phyloP scores from a whole-genome alignment of 2,113 vertebrate species.

The Xenopus laevis region DNA sequence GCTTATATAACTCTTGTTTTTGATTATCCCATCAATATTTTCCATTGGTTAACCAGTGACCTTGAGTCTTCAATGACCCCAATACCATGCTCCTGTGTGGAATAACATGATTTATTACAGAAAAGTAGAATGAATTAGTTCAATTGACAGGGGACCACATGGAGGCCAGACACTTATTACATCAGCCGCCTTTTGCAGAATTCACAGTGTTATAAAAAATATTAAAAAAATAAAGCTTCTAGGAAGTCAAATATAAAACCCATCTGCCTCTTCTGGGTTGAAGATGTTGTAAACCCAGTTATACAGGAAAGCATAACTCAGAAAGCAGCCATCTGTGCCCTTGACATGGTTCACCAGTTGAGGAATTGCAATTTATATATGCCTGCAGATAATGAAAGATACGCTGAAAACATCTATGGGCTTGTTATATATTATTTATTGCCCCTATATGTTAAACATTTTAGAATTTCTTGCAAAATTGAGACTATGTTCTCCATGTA shows the following conservation, averaged over 20 bases:
- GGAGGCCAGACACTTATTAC: constrained; percentile 30
- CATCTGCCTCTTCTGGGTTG: constrained; percentile 12
- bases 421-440: not conserved
- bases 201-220: constrained; percentile 26
- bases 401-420: not conserved
- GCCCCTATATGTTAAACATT: not conserved
- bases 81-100: constrained; percentile 4
- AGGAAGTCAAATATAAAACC: constrained; percentile 33
- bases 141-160: constrained; percentile 33
- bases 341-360: constrained; percentile 4
- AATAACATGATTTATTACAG: constrained; percentile 41
- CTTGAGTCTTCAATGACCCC: constrained; percentile 16
- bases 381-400: not conserved
- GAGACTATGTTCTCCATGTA: too few species aligned
- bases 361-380: not conserved
- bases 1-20: too few species aligned
- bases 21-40: not conserved
- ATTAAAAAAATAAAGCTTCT: constrained; percentile 26
- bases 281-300: constrained; percentile 10
- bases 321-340: constrained; percentile 16
- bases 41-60: constrained; percentile 23
- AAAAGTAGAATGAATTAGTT: constrained; percentile 33
- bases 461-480: too few species aligned
- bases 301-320: constrained; percentile 28
- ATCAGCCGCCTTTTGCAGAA: constrained; percentile 29